Conservation (phyloP, 2,113 vertebrate genomes). For the Bambusicola thoracicus region DNA sequence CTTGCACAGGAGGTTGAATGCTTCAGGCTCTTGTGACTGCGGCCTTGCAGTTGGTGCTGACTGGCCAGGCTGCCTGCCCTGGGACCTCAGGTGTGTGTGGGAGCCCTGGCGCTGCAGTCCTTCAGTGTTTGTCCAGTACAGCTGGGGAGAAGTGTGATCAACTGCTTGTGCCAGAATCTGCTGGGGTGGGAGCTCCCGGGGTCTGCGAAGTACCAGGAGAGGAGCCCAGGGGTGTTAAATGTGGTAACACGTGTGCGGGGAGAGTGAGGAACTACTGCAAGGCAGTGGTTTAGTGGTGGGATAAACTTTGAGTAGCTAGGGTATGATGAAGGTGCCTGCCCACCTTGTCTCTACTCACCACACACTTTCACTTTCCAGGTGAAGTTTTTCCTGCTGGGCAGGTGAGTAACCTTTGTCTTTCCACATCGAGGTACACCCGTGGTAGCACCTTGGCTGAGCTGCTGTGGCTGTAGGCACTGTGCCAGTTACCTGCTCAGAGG, state of each 20-base stretch:
- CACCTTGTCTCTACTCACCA: slow-evolving; percentile 6
- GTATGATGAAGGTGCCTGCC: background rate
- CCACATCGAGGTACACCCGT: background rate
- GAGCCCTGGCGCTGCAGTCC: background rate
- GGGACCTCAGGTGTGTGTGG: background rate
- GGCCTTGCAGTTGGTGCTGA: background rate
- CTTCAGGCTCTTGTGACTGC: background rate
- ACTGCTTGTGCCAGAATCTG: background rate
- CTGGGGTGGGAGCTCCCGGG: background rate
- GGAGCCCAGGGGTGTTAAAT: background rate
- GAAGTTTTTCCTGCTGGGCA: slow-evolving; percentile 46
- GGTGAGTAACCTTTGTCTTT: slow-evolving; percentile 65
- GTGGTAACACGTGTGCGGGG: background rate
- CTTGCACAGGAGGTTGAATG: background rate
- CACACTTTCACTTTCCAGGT: slow-evolving; percentile 69
- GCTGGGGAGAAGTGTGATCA: background rate
- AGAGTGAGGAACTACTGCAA: background rate
- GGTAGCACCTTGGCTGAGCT: background rate
- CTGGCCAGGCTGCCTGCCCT: background rate
- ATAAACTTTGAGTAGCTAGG: background rate
- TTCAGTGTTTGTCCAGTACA: background rate
- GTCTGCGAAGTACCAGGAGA: background rate
- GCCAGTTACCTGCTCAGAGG: background rate
- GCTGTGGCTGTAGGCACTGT: background rate
- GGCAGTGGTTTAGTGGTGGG: background rate